Evolutionary conservation across 2,797 vertebrate genomes (phyloP).

Genomic region (Myotis daubentonii): DNA sequence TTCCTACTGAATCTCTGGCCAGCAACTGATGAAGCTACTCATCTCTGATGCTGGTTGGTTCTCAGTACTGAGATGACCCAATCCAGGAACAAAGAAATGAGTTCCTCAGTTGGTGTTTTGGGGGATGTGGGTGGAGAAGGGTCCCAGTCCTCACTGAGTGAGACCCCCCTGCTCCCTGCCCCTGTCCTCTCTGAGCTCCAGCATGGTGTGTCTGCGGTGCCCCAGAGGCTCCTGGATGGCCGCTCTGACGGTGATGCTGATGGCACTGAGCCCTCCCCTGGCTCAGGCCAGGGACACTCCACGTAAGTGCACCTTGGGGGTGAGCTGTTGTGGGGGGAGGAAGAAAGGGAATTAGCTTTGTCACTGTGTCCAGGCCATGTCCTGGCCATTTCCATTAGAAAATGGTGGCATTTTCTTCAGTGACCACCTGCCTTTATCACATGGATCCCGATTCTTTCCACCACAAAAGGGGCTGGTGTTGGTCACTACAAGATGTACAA

Average conservation of each 20-base stretch:
- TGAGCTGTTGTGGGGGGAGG: neutral
- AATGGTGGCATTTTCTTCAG: neutral
- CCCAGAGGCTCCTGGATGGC: neutral
- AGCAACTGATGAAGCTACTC: neutral
- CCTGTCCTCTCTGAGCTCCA: neutral
- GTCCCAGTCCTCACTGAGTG: neutral
- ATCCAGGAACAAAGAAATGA: neutral
- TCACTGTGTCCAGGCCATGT: neutral
- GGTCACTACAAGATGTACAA: fast-evolving
- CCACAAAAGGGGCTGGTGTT: fast-evolving
- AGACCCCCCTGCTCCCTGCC: neutral
- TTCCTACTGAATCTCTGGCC: neutral
- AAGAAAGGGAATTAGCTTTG: neutral
- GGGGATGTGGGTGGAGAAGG: neutral
- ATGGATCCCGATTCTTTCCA: neutral
- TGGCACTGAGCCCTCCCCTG: constrained; percentile 7
- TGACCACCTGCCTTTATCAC: neutral
- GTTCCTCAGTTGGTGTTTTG: neutral
- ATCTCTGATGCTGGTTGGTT: constrained; percentile 3
- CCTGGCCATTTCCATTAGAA: too few species aligned
- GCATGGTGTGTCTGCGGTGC: neutral
- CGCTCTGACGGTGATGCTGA: neutral
- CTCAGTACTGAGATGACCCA: neutral
- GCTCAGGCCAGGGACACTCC: neutral
- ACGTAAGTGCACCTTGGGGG: neutral